phyloP scores from a whole-genome alignment of 2,797 vertebrate species.

The Tarsius wallacei region DNA sequence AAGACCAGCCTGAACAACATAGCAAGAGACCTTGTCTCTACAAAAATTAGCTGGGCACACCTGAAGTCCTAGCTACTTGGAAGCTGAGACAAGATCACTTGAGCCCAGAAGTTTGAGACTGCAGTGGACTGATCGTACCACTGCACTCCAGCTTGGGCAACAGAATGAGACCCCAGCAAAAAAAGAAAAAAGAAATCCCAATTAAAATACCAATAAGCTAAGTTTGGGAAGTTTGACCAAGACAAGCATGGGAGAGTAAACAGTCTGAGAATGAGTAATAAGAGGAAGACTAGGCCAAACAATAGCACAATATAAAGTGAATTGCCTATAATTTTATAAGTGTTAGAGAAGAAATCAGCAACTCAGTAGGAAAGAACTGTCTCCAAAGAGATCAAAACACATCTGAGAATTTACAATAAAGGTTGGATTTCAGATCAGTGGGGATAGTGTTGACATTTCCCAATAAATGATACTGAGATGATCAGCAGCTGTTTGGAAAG shows the following conservation, averaged over 20 bases:
- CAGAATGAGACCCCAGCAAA: too few species aligned
- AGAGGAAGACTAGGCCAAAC: background rate
- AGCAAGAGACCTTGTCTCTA: too few species aligned
- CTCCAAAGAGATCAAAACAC: conserved; percentile 1
- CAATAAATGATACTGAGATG: background rate
- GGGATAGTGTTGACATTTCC: background rate
- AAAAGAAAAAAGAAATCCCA: background rate
- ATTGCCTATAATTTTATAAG: conserved; percentile 1
- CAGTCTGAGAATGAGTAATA: background rate
- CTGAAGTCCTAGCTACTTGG: too few species aligned
- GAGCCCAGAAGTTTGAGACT: too few species aligned
- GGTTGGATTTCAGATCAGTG: background rate
- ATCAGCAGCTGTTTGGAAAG: conserved; percentile 3
- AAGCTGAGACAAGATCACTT: too few species aligned
- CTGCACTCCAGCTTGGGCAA: too few species aligned
- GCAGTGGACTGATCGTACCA: too few species aligned
- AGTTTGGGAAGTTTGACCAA: conserved; percentile 37
- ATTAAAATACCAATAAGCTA: conserved; percentile 1
- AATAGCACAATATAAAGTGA: background rate
- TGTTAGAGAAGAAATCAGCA: conserved; percentile 33
- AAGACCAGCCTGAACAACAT: too few species aligned
- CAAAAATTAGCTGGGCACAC: too few species aligned
- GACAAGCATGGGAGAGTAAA: background rate
- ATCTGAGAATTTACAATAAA: conserved; percentile 30
- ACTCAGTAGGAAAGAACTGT: background rate